Percentiles rank a stretch among this genome's conserved stretches.
Evolutionary conservation across 2,113 vertebrate genomes (phyloP).

Genomic region (Trogon surrucura): DNA sequence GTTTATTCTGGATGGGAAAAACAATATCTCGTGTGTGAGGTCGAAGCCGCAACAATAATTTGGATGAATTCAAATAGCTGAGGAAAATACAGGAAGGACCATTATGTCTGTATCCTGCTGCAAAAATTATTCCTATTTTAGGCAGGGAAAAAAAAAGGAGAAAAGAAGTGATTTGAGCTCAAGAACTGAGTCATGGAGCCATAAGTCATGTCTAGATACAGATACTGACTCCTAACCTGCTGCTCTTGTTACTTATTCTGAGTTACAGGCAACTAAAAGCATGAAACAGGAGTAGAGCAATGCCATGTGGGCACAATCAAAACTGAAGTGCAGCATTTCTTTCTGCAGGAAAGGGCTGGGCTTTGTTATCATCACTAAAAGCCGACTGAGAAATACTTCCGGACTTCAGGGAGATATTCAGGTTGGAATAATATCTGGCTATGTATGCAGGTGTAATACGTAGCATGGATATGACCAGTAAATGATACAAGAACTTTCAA

Average conservation of each 20-base stretch:
- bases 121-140: background rate
- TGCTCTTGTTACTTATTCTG: background rate
- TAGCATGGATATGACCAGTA: background rate
- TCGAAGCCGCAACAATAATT: constrained; percentile 16
- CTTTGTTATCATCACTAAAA: background rate
- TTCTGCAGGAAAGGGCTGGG: background rate
- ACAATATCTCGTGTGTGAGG: background rate
- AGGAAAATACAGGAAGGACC: background rate
- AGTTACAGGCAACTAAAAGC: background rate
- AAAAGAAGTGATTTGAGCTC: background rate
- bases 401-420: background rate
- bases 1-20: constrained; percentile 26
- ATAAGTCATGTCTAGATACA: background rate
- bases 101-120: background rate
- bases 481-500: background rate
- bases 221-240: background rate
- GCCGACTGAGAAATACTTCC: background rate
- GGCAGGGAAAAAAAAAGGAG: background rate
- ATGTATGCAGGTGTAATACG: background rate
- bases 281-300: background rate
- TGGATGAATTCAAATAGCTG: background rate
- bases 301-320: background rate
- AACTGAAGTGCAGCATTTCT: background rate
- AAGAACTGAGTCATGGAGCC: background rate
- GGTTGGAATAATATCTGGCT: background rate